These are phyloP conservation scores for Eilema griseolum DNA, from an alignment of 2,888 invertebrate genomes.

Conservation along the genomic window DNA sequence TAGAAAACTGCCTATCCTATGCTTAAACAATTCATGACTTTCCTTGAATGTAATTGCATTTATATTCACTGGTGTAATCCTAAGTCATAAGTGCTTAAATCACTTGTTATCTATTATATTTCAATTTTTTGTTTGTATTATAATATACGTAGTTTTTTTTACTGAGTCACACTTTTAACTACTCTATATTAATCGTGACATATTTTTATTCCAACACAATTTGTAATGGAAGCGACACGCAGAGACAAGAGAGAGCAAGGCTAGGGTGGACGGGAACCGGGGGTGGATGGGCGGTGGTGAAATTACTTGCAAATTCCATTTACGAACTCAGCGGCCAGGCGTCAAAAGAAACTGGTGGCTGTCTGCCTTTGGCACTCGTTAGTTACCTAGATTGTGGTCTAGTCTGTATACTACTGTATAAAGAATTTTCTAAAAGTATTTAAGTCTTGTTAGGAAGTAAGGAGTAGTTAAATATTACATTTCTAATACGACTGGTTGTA, in stretches of 20 bases:
- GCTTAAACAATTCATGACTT: too few relatives aligned
- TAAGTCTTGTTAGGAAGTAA: neutral
- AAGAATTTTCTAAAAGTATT: neutral
- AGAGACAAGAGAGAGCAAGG: slow-evolving; percentile 84
- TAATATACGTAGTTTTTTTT: neutral
- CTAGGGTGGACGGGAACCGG: slow-evolving; percentile 59
- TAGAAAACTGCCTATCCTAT: too few relatives aligned
- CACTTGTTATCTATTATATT: neutral
- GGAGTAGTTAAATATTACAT: neutral
- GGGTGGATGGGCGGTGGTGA: slow-evolving; percentile 63
- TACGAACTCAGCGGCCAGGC: slow-evolving; percentile 80
- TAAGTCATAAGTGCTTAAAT: neutral
- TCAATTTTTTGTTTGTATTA: neutral
- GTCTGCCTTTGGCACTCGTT: slow-evolving; percentile 47
- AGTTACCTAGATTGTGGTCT: slow-evolving; percentile 58
- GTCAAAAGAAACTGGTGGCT: slow-evolving; percentile 74
- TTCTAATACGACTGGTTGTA: neutral
- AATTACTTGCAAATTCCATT: slow-evolving; percentile 87
- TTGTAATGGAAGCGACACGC: slow-evolving; percentile 86
- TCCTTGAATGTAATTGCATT: neutral
- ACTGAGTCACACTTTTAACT: slow-evolving; percentile 40
- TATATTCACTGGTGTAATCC: neutral
- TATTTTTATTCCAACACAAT: slow-evolving; percentile 87
- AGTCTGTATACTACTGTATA: slow-evolving; percentile 33
- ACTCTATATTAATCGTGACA: slow-evolving; percentile 67